Percentiles rank a stretch among this genome's conserved stretches.
phyloP scores from a whole-genome alignment of 1,140 invertebrate species.

The Agrypnia vestita region DNA sequence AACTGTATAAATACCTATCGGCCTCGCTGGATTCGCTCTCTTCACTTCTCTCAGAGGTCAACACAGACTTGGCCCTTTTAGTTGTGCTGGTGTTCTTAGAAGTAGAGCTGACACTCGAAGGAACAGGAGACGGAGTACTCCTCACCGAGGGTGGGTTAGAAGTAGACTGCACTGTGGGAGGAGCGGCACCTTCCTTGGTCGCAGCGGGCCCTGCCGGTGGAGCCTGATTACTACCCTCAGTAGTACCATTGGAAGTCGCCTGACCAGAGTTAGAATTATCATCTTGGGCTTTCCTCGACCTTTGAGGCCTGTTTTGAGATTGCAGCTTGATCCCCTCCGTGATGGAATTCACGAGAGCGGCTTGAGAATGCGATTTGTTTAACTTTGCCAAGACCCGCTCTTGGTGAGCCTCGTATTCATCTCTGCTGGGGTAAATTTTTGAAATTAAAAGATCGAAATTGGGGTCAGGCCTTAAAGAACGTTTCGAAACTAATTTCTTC shows the following conservation, averaged over 20 bases:
- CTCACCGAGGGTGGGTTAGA: conserved; percentile 79
- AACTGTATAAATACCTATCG: conserved; percentile 71
- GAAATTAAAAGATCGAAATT: conserved; percentile 98
- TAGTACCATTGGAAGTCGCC: conserved; percentile 66
- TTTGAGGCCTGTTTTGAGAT: conserved; percentile 89
- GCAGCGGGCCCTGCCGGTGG: conserved; percentile 1
- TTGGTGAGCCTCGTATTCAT: conserved; percentile 98
- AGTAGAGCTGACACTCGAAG: conserved; percentile 77
- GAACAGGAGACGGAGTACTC: conserved; percentile 79
- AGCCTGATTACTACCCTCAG: conserved; percentile 16
- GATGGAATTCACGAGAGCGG: conserved; percentile 93
- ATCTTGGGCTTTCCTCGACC: conserved; percentile 80
- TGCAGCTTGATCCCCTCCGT: conserved; percentile 96
- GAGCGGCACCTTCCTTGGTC: conserved; percentile 35
- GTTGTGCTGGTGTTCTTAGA: conserved; percentile 74
- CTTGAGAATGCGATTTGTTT: conserved; percentile 95
- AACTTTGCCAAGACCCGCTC: conserved; percentile 94
- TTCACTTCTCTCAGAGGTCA: conserved; percentile 79
- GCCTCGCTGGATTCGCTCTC: conserved; percentile 78
- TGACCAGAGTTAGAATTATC: conserved; percentile 68
- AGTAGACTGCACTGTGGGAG: conserved; percentile 68
- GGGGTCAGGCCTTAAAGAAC: conserved; percentile 96
- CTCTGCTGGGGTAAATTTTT: conserved; percentile 97
- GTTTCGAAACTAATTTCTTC: conserved; percentile 98
- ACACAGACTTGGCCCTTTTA: conserved; percentile 77